phyloP scores from a whole-genome alignment of 2,113 vertebrate species.

The Ibidorhyncha struthersii region DNA sequence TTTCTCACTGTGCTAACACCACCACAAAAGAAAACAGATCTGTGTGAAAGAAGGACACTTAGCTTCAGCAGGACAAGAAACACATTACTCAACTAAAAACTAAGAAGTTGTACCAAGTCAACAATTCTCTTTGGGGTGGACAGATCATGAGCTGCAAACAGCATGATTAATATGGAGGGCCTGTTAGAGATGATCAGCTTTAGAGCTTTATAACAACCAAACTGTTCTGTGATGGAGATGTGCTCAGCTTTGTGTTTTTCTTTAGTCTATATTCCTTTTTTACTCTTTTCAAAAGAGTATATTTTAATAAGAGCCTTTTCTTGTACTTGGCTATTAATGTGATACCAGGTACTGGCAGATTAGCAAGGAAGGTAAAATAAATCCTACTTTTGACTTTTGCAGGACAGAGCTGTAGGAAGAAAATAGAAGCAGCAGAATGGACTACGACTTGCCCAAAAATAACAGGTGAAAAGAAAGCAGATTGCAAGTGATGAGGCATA shows the following conservation, averaged over 20 bases:
- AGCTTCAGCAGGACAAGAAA: background rate
- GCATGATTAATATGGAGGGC: background rate
- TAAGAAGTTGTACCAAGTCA: background rate
- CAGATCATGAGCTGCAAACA: background rate
- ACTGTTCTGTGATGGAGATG: background rate
- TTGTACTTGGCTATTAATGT: background rate
- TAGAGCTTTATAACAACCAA: background rate
- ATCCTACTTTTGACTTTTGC: background rate
- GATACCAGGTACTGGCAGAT: background rate
- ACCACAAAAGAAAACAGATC: background rate
- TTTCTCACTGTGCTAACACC: background rate
- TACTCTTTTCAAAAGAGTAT: background rate
- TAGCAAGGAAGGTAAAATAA: background rate
- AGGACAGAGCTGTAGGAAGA: background rate
- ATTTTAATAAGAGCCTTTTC: background rate
- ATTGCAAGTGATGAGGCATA: background rate
- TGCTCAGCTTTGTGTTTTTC: background rate
- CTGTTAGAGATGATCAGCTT: background rate
- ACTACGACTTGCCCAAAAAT: background rate
- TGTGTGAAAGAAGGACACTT: background rate
- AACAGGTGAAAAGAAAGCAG: background rate
- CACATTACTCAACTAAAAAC: background rate
- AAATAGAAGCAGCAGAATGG: background rate
- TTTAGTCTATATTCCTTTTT: background rate
- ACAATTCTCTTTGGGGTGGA: background rate